Evolutionary conservation across 2,888 invertebrate species (phyloP).

Genomic region (Leptothorax acervorum): DNA sequence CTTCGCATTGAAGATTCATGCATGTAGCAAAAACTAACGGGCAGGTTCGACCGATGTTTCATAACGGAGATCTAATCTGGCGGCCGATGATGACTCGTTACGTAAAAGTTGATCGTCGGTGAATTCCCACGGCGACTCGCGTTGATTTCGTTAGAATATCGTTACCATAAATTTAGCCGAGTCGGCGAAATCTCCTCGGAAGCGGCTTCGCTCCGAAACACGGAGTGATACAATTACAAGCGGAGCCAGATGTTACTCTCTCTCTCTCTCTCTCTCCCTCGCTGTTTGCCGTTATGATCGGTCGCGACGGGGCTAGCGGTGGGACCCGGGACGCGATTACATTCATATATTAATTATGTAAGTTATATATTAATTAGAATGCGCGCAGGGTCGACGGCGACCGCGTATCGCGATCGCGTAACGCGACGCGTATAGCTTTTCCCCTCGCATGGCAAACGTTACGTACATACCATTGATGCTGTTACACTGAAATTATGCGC

Average conservation of each 20-base stretch:
- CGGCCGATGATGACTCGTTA: constrained; percentile 26
- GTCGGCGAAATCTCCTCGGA: constrained; percentile 25
- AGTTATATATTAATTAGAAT: constrained; percentile 46
- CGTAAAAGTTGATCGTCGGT: constrained; percentile 31
- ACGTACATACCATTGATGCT: constrained; percentile 1
- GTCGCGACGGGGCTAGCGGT: neutral
- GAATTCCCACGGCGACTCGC: constrained; percentile 25
- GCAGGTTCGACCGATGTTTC: neutral
- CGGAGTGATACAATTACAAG: constrained; percentile 19
- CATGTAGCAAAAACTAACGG: neutral
- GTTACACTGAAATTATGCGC: constrained; percentile 16
- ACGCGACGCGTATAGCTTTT: neutral
- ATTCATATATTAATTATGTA: constrained; percentile 14
- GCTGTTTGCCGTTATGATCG: neutral
- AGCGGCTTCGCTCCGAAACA: constrained; percentile 28
- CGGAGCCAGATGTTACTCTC: constrained; percentile 3
- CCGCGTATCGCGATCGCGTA: neutral
- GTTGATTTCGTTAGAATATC: constrained; percentile 46
- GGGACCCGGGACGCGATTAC: constrained; percentile 6
- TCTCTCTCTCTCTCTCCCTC: neutral
- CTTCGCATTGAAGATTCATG: neutral
- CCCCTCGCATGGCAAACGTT: neutral
- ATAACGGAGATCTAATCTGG: constrained; percentile 1
- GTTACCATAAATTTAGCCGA: constrained; percentile 45
- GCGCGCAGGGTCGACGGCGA: neutral